These are phyloP conservation scores for Drosophila mercatorum DNA, from an alignment of 2,888 invertebrate species.

Conservation along the genomic window DNA sequence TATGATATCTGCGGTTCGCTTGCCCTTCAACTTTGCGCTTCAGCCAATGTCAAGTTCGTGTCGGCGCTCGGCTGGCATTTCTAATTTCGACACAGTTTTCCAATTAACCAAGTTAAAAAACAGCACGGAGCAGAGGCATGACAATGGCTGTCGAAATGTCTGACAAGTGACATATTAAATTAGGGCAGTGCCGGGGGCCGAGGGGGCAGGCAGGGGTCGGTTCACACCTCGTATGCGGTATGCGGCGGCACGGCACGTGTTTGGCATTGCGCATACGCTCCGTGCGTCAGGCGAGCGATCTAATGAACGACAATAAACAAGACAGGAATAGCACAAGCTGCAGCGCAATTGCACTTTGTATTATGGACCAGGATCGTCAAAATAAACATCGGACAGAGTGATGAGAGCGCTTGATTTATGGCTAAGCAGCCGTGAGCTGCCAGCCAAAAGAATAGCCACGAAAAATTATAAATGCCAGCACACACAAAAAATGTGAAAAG, in stretches of 20 bases:
- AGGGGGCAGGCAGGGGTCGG: not conserved
- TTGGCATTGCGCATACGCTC: constrained; percentile 34
- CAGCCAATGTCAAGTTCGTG: constrained; percentile 49
- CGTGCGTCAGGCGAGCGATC: constrained; percentile 41
- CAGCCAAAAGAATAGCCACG: constrained; percentile 17
- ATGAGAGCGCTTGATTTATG: constrained; percentile 71
- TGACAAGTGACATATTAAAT: constrained; percentile 69
- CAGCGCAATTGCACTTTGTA: constrained; percentile 65
- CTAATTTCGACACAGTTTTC: constrained; percentile 50
- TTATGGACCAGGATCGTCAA: constrained; percentile 39
- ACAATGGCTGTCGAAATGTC: constrained; percentile 48
- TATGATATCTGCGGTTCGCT: constrained; percentile 7
- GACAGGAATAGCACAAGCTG: constrained; percentile 43
- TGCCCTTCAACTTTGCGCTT: constrained; percentile 64
- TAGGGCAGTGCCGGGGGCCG: constrained; percentile 31
- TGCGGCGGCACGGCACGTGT: constrained; percentile 55
- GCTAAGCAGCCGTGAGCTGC: constrained; percentile 52
- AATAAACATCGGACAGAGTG: constrained; percentile 59
- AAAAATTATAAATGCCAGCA: constrained; percentile 26
- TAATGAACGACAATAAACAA: constrained; percentile 44
- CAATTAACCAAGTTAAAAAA: constrained; percentile 62
- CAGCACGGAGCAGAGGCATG: constrained; percentile 1
- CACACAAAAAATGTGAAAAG: constrained; percentile 31
- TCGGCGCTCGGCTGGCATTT: constrained; percentile 41
- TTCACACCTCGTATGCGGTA: constrained; percentile 25